These are phyloP conservation scores for Holcopasites calliopsidis DNA, from an alignment of 1,140 invertebrate genomes.

Conservation along the genomic window DNA sequence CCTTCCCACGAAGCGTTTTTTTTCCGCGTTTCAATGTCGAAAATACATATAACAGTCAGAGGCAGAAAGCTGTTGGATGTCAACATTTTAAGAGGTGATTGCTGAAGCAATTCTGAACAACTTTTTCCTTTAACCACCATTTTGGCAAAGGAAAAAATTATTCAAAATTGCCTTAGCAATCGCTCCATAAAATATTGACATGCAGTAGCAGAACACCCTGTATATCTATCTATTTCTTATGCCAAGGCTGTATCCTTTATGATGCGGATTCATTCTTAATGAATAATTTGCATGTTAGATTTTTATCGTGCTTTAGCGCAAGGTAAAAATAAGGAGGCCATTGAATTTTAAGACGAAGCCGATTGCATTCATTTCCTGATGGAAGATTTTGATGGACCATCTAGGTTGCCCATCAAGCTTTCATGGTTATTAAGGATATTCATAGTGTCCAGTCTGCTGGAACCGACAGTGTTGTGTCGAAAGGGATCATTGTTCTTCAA, in stretches of 20 bases:
- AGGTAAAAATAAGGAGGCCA: too few relatives aligned
- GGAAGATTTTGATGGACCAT: background rate
- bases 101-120: too few relatives aligned
- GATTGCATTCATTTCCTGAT: background rate
- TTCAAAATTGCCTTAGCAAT: too few relatives aligned
- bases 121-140: too few relatives aligned
- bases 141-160: too few relatives aligned
- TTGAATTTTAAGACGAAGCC: too few relatives aligned
- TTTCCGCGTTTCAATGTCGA: conserved; percentile 13
- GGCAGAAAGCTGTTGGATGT: too few relatives aligned
- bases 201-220: too few relatives aligned
- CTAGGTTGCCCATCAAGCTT: background rate
- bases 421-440: background rate
- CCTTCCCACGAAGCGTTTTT: conserved; percentile 6
- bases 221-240: background rate
- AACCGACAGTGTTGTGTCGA: conserved; percentile 2
- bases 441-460: background rate
- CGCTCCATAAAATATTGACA: too few relatives aligned
- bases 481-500: conserved; percentile 44
- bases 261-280: background rate
- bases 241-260: background rate
- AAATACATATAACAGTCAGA: background rate
- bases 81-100: too few relatives aligned
- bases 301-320: too few relatives aligned
- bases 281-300: background rate